Base-by-base conservation (phyloP, 2,113 vertebrate species). In the Forbesichthys agassizii region DNA sequence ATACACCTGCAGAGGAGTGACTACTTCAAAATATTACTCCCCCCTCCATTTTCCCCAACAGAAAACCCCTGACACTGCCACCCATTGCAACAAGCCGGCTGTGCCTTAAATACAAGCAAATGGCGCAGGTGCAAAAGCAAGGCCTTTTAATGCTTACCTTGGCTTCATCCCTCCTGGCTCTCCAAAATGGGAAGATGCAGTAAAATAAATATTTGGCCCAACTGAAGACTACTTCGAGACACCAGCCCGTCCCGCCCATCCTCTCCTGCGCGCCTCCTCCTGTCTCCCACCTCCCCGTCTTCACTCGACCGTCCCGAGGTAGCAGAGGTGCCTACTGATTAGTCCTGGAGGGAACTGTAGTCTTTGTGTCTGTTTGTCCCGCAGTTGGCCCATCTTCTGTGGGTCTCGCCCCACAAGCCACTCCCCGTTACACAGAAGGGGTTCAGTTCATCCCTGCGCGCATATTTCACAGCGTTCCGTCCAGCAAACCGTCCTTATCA, bases 231-330 rank as follows among this genome's bases (percentile, higher is more conserved):
- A 8, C 36, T 42, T 5, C 36, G 36, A 42, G 36, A 42, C 36
- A 42, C 36, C 36, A 5, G 36, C 36, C 36, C 0, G 36, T 5
- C 36, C 36, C 5, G 36, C 3, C 36, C 36, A 42, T 42, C 61
- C 57, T 76, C 61, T 66, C 36, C 36, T 8, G 36, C 36, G 5
- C 36, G 3, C 7, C 61, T 54, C 74, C 61, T 66, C 48, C 48
- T 47, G 55, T n/a, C 9, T 69, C 75, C 78, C 27, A 27, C 27
- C 58, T 73, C 57, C 62, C 14, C 10, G 47, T 60, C 47, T 20
- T 76, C 48, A 69, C 53, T 51, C 9, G 27, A 4, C 13, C 46
- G 20, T 64, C 61, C 62, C 57, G 51, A 58, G 7, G 9, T 18
- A 69, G 9, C 6, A 66, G 12, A 42, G 36, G 20, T 14, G 14